phyloP scores from a whole-genome alignment of 2,797 vertebrate genomes.

The Eutrigla gurnardus region DNA sequence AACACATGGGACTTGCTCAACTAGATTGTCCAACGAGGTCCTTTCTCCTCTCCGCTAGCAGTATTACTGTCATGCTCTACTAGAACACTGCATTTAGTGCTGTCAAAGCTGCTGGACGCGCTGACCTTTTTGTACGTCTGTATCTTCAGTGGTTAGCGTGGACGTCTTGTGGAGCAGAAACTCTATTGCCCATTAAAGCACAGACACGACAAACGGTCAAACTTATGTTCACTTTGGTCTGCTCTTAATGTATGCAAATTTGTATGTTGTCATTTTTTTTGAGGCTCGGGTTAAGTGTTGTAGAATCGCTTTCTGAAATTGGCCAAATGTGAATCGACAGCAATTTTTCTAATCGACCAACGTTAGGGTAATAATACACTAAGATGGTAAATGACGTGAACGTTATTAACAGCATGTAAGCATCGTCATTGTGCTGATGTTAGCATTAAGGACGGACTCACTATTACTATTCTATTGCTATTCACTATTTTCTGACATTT shows the following conservation, averaged over 20 bases:
- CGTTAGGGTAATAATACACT: too few species aligned
- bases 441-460: too few species aligned
- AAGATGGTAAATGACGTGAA: too few species aligned
- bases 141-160: conserved; percentile 52
- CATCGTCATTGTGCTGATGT: too few species aligned
- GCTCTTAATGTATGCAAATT: neutral
- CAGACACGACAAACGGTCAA: conserved; percentile 18
- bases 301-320: too few species aligned
- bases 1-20: conserved; percentile 20
- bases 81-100: conserved; percentile 61
- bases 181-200: conserved; percentile 36
- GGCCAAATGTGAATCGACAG: too few species aligned
- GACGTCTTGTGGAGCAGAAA: conserved; percentile 42
- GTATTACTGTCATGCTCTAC: conserved; percentile 52
- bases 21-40: conserved; percentile 15
- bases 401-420: too few species aligned
- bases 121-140: conserved; percentile 70
- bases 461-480: too few species aligned
- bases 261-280: too few species aligned
- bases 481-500: conserved; percentile 1
- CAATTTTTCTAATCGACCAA: too few species aligned
- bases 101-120: conserved; percentile 59
- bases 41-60: conserved; percentile 27
- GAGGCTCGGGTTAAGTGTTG: too few species aligned
- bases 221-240: conserved; percentile 12